These are phyloP conservation scores for Phortica variegata DNA, from an alignment of 1,140 invertebrate genomes.

Conservation along the genomic window DNA sequence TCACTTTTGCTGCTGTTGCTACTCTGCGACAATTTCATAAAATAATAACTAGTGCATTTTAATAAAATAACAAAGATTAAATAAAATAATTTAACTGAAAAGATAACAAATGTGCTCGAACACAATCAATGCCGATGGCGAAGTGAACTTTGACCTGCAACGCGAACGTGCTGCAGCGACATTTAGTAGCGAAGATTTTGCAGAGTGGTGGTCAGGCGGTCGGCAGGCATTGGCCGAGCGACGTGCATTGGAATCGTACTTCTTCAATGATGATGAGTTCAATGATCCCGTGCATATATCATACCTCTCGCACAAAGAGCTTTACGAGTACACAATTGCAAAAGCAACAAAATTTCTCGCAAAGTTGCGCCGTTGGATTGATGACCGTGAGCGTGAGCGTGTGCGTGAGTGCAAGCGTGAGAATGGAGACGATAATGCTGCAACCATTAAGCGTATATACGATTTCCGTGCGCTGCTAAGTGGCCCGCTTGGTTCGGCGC, in stretches of 20 bases:
- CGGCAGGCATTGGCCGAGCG: conserved; percentile 61
- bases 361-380: conserved; percentile 71
- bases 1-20: too few relatives aligned
- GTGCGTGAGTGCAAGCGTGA: not conserved
- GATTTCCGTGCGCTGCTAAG: conserved; percentile 60
- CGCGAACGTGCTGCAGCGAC: conserved; percentile 72
- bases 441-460: conserved; percentile 6
- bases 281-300: conserved; percentile 68
- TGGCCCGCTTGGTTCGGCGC: conserved; percentile 71
- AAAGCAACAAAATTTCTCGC: conserved; percentile 72
- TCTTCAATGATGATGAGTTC: conserved; percentile 70
- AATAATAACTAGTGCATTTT: too few relatives aligned
- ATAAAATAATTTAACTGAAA: not conserved
- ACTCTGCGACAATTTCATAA: too few relatives aligned
- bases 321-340: conserved; percentile 75
- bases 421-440: conserved; percentile 8
- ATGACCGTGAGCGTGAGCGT: conserved; percentile 49
- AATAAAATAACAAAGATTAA: too few relatives aligned
- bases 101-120: too few relatives aligned
- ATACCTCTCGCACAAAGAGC: conserved; percentile 81
- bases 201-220: conserved; percentile 75
- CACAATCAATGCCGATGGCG: too few relatives aligned
- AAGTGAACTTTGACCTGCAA: conserved; percentile 62
- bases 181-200: conserved; percentile 74
- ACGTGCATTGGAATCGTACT: conserved; percentile 64